Percentiles rank a stretch among this genome's conserved stretches.
These are phyloP conservation scores for Crossocerus cetratus DNA, from an alignment of 2,888 invertebrate species.

Conservation along the genomic window DNA sequence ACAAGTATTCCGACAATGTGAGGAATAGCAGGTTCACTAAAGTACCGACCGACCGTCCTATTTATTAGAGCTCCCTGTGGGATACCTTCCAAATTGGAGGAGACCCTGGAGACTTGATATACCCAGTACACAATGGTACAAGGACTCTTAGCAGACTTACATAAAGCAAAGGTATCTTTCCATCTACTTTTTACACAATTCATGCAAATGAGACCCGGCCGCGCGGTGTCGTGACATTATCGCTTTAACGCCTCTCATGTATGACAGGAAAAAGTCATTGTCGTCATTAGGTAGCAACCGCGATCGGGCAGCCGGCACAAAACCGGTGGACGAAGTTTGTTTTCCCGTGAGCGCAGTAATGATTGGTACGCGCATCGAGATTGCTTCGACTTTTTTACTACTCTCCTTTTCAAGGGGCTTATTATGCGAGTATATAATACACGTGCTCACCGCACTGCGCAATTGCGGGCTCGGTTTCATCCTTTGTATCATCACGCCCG, in stretches of 20 bases:
- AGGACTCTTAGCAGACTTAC: not conserved
- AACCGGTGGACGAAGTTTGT: not conserved
- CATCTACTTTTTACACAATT: conserved; percentile 2
- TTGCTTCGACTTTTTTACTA: too few relatives aligned
- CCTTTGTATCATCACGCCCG: not conserved
- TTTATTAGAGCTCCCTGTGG: conserved; percentile 34
- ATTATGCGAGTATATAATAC: too few relatives aligned
- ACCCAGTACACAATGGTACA: not conserved
- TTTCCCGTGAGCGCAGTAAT: not conserved
- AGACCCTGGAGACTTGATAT: not conserved
- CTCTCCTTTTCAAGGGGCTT: too few relatives aligned
- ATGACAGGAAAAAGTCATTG: not conserved
- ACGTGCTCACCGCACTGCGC: too few relatives aligned
- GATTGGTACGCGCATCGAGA: too few relatives aligned
- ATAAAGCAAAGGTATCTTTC: not conserved
- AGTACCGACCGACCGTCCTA: conserved; percentile 9
- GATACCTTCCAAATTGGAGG: not conserved
- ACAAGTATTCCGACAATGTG: not conserved
- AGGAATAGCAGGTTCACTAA: not conserved
- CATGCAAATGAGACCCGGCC: not conserved
- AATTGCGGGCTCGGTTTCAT: not conserved
- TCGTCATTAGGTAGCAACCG: not conserved
- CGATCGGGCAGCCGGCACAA: not conserved
- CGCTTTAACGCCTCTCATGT: not conserved
- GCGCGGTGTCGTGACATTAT: not conserved